Base-by-base conservation (phyloP, 2,888 invertebrate genomes). In the Silvanus unidentatus region DNA sequence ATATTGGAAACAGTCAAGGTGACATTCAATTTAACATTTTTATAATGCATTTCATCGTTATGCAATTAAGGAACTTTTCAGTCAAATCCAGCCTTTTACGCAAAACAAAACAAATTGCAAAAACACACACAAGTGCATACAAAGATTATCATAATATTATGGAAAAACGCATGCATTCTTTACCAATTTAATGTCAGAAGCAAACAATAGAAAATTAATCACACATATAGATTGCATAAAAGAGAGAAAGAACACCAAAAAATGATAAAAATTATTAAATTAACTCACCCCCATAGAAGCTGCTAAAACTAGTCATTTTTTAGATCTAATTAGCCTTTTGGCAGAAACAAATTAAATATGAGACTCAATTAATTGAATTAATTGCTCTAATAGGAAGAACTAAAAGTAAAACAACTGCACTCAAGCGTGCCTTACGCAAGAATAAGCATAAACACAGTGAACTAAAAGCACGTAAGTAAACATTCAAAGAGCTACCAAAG, bases 281-380 rank as follows among this genome's bases (percentile, higher is more conserved):
- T 22, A 30, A 40, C 40, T 16, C 28, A 50, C 57, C 46, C 55
- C 59, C 57, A 10, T 47, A 47, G 46, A 44, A 48, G 44, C 45
- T 47, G 8, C 22, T 22, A 22, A 5, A 22, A 8, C 22, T 22
- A 8, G 22, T 22, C 22, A 22, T n/a, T 22, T 22, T 22, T 58
- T 54, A 56, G 49, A 44, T 42, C 50, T 30, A 16, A 44, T 32
- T 40, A 53, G 53, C 27, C n/a, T n/a, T n/a, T n/a, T n/a, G n/a
- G n/a, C 49, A 50, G 35, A 49, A 48, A 16, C 46, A 51, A 36
- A 49, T 53, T 53, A 48, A 47, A 35, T 40, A 27, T n/a, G 29
- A 14, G 16, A 47, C 13, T 37, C 11, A 42, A 38, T 38, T 14
- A 43, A 28, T 16, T 40, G 39, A 43, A 37, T 43, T n/a, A n/a